phyloP scores from a whole-genome alignment of 2,888 invertebrate genomes.

The Diaprepes abbreviatus region DNA sequence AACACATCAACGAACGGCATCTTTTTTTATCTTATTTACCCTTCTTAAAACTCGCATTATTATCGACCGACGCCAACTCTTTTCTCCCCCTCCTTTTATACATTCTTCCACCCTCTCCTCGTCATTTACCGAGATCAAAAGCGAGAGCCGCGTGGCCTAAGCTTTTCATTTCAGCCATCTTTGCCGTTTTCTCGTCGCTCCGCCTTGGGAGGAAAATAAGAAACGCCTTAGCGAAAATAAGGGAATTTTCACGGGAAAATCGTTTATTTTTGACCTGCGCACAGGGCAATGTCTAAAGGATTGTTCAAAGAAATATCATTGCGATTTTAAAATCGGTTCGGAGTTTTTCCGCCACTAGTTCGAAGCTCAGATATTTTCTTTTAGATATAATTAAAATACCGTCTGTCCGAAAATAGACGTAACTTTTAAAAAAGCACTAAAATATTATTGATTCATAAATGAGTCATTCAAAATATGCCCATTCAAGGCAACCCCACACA shows the following conservation, averaged over 20 bases:
- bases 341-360: slow-evolving; percentile 12
- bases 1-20: no score
- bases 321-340: slow-evolving; percentile 34
- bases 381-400: no score
- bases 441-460: no score
- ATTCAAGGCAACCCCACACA: no score
- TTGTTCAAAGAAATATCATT: slow-evolving; percentile 58
- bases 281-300: slow-evolving; percentile 56
- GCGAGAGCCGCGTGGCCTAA: slow-evolving; percentile 36
- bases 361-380: no score
- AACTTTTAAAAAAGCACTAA: no score
- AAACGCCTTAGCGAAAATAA: slow-evolving; percentile 65
- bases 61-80: slow-evolving; percentile 32
- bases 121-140: slow-evolving; percentile 40
- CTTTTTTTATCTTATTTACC: slow-evolving; percentile 20
- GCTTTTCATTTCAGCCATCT: slow-evolving; percentile 46
- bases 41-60: slow-evolving; percentile 30
- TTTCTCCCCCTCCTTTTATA: slow-evolving; percentile 3
- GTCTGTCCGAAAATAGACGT: no score
- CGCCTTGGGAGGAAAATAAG: slow-evolving; percentile 58
- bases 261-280: slow-evolving; percentile 67
- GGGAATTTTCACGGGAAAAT: slow-evolving; percentile 65
- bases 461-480: no score
- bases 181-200: slow-evolving; percentile 49
- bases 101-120: slow-evolving; percentile 11